Base-by-base conservation (phyloP, 2,113 vertebrate genomes). In the Catharus fuscescens region DNA sequence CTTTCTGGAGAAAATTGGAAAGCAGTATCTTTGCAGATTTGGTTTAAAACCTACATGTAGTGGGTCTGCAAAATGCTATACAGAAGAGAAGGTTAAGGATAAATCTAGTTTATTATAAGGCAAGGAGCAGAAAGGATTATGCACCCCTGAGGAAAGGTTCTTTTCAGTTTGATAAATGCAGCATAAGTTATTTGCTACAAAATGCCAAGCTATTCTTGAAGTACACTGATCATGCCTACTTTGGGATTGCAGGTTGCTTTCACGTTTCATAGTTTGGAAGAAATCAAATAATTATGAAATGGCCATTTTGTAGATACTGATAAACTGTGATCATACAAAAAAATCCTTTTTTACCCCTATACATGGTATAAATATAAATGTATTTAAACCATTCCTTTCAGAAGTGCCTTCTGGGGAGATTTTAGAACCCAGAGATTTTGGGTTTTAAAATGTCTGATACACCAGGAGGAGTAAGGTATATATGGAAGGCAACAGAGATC, bases 101-200 rank as follows among this genome's bases (percentile, higher is more conserved):
- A 94, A 86, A 95, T 73, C 71, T 86, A 56, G 74, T 80, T 96
- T 88, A 66, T 95, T 91, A 53, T 69, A 91, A 83, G 66, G 57
- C 57, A 66, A 81, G 54, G 67, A 95, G 87, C 26, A 71, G 53
- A 84, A 85, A 86, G 67, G 90, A 60, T 94, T 96, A 86, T 93
- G 60, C 34, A 91, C 53, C 88, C 76, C 65, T 1, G 4, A 94
- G 92, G 87, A 91, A 88, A 92, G 60, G 56, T 81, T 86, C 80
- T 84, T 96, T 94, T 86, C 53, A 45, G 53, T 90, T 88, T 93
- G 61, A 93, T 91, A 92, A 95, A 93, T 90, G 69, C 59, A 76
- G 36, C 0, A 0, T 44, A 71, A 90, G 24, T 61, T 91, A 87
- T 38, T 71, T 4, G 5, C 56, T 90, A 52, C 16, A 78, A 92